These are phyloP conservation scores for Cyprinella venusta DNA, from an alignment of 2,797 vertebrate species.

Conservation along the genomic window DNA sequence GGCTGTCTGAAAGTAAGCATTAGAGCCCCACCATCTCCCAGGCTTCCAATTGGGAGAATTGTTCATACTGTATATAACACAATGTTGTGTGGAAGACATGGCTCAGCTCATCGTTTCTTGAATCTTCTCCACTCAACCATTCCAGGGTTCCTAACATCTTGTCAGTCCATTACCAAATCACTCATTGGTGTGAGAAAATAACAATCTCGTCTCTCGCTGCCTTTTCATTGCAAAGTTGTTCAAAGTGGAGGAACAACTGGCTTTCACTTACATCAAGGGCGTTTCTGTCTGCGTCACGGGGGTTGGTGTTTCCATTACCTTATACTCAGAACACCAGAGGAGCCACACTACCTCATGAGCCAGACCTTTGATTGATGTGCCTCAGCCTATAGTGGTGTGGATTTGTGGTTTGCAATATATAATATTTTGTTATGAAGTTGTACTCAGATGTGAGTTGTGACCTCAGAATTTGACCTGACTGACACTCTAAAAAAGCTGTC, in stretches of 20 bases:
- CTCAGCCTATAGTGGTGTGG: constrained; percentile 20
- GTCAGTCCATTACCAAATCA: constrained; percentile 31
- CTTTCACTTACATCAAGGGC: constrained; percentile 41
- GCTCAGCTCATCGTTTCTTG: constrained; percentile 7
- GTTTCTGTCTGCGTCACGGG: constrained; percentile 33
- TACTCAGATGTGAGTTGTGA: constrained; percentile 3
- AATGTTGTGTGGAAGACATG: constrained; percentile 46
- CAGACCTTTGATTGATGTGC: constrained; percentile 34
- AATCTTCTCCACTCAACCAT: constrained; percentile 28
- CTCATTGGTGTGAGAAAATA: constrained; percentile 31
- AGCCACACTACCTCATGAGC: constrained; percentile 27
- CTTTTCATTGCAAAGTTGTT: constrained; percentile 26
- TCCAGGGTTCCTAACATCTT: constrained; percentile 37
- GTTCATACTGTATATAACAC: constrained; percentile 38
- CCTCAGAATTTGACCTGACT: constrained; percentile 34
- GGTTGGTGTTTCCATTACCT: constrained; percentile 43
- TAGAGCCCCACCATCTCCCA: constrained; percentile 37
- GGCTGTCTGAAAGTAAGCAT: constrained; percentile 45
- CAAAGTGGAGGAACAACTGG: constrained; percentile 31
- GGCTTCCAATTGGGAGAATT: constrained; percentile 46
- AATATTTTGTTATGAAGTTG: constrained; percentile 35
- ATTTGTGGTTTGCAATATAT: constrained; percentile 24
- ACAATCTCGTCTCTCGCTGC: constrained; percentile 1
- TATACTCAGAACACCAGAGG: constrained; percentile 37
- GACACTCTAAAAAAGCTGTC: constrained; percentile 10